Base-by-base conservation (phyloP, 2,113 vertebrate genomes). In the Machaerirhynchus nigripectus region DNA sequence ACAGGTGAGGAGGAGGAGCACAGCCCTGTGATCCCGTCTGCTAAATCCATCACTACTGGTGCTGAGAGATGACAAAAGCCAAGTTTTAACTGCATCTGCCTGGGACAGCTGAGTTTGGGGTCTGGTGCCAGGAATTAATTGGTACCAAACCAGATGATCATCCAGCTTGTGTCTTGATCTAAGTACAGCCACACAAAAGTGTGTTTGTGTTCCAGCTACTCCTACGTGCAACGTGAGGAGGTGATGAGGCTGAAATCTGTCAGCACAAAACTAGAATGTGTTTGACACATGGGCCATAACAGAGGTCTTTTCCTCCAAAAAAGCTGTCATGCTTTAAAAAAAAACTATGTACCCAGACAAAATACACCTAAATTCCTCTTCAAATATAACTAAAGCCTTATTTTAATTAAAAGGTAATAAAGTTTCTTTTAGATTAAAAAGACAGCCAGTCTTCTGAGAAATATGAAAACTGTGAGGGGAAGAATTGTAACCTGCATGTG, bases 381-480 rank as follows among this genome's bases (percentile, higher is more conserved):
- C 49, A 80, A 76, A 57, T 50, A 88, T 11, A 88, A 17, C 12
- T 10, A 52, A 57, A 83, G 6, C 6, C 4, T 73, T 61, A 5
- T 26, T 92, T 61, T 74, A 53, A 64, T 69, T 69, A 53, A 59
- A 64, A 88, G 5, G 2, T 10, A 10, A 26, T 49, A n/a, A 33
- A 73, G 2, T 65, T 44, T 18, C 8, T 76, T 85, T 79, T 7
- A 49, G 24, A 49, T 76, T 76, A n/a, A 87, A 57, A 79, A 37
- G 3, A 13, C 19, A 83, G 9, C 0, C 30, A 71, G 6, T 53
- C 31, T 83, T 68, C 49, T 44, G 18, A 85, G 49, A 61, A 82
- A 75, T 7, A 71, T 0, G 0, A 68, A 65, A 69, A 17, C 21
- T 50, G 2, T 0, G 0, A 16, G 10, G 8, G 22, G 27, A 7